These are phyloP conservation scores for Adoxophyes honmai DNA, from an alignment of 1,140 invertebrate species.

Conservation along the genomic window DNA sequence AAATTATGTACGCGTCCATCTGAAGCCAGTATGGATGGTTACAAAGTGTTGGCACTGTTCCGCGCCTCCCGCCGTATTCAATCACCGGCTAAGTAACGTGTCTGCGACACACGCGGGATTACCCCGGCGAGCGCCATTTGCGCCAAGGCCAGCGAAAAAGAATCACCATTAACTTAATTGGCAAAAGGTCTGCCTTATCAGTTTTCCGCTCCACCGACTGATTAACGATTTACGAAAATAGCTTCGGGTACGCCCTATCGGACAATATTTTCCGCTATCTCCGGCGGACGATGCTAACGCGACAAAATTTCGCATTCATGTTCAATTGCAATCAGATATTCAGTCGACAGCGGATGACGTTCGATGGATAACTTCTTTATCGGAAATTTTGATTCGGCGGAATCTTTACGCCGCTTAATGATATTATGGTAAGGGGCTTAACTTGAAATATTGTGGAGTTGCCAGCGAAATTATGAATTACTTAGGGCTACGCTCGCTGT, in stretches of 20 bases:
- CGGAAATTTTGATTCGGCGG: neutral
- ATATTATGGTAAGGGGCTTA: too few species aligned
- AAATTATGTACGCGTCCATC: too few species aligned
- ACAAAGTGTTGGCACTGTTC: too few species aligned
- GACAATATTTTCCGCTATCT: slow-evolving; percentile 29
- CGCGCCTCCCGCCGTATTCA: neutral
- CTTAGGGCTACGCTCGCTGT: too few species aligned
- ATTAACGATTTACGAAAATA: slow-evolving; percentile 63
- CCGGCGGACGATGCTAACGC: neutral
- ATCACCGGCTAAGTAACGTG: neutral
- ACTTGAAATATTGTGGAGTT: too few species aligned
- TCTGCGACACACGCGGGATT: slow-evolving; percentile 11
- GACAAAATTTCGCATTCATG: neutral
- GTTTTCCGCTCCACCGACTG: slow-evolving; percentile 50
- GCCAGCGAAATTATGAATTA: too few species aligned
- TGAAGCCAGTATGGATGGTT: too few species aligned
- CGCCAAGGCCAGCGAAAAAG: slow-evolving; percentile 35
- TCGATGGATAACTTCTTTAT: neutral
- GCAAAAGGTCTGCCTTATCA: slow-evolving; percentile 52
- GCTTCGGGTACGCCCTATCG: slow-evolving; percentile 35
- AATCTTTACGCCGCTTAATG: too few species aligned
- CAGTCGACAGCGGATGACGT: neutral
- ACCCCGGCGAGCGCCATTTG: slow-evolving; percentile 16
- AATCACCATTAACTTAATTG: slow-evolving; percentile 61
- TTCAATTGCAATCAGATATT: neutral